Base-by-base conservation (phyloP, 1,140 invertebrate species). In the Zaprionus gabonicus region DNA sequence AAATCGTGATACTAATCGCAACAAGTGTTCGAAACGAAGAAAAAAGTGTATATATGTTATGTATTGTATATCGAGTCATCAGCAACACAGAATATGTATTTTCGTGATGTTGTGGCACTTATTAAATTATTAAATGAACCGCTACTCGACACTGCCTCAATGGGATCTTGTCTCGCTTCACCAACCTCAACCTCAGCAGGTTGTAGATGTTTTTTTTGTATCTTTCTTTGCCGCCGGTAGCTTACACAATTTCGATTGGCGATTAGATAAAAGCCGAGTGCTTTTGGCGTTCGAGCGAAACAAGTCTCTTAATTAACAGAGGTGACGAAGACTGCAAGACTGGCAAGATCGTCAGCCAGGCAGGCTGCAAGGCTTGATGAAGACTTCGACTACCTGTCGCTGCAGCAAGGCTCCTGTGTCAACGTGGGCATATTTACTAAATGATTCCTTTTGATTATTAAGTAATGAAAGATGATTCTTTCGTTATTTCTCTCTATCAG, bases 41-140 rank as follows among this genome's bases (percentile, higher is more conserved):
- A 51, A 51, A 51, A 51, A 51, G 23, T 23, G 6, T 5, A 1
- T n/a, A 6, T 44, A 7, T 17, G n/a, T 44, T 17, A 34, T 34
- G 31, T n/a, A 51, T 23, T 34, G 31, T n/a, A 51, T 23, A 25
- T 51, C 46, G 20, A 67, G 27, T 34, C 38, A 58, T 44, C 23
- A 53, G 23, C 57, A 17, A 53, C 27, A 53, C 27, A 56, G 41
- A 51, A 51, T 51, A 51, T 51, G 49, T 64, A 56, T 62, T 57
- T 84, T 90, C 75, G 71, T 81, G 85, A 73, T 62, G 74, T 60
- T 82, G 84, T 70, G 81, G 44, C 55, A 82, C 81, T 90, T 88
- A 88, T 88, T 90, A 88, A 88, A 88, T 88, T 87, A 87, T 87
- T 88, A 88, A 88, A 76, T 86, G 65, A 67, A 71, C 79, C 76